Base-by-base conservation (phyloP, 2,113 vertebrate species). In the Saimiri boliviensis region DNA sequence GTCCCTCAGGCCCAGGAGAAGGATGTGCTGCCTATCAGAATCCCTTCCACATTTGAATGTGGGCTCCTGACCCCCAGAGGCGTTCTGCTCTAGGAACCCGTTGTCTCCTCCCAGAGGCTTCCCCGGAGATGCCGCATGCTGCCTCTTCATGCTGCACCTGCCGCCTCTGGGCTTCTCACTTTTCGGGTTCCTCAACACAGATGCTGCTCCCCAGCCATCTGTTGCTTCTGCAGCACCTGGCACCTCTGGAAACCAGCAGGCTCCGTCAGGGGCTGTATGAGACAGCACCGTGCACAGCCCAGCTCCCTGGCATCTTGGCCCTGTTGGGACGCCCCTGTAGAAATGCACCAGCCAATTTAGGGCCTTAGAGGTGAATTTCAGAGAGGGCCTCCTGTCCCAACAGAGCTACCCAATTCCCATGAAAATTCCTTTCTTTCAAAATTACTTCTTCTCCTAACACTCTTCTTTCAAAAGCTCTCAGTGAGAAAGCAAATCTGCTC, bases 261-360 rank as follows among this genome's bases (percentile, higher is more conserved):
- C 56, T 58, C 56, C 7, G 8, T 25, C 20, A 1, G 5, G 19
- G 37, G 21, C 0, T 3, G 7, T 27, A 56, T 12, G n/a, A 76
- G 70, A 58, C 32, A 32, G 8, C 66, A 23, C 30, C 23, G 0
- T 8, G 17, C 11, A 32, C 63, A 11, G 12, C 63, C 63, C 30
- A 66, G 63, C 63, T 35, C 30, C 13, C 32, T 68, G 30, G 63
- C 32, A 17, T 32, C 30, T 2, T 68, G 63, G 13, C 5, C 7
- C 14, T 7, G 17, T 20, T 25, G 2, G 45, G 35, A 35, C 0
- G 3, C 5, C 30, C 21, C 6, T 7, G 2, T 3, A 7, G 13
- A 23, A 16, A 17, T 27, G 74, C 0, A 0, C 27, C 25, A 0
- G 27, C 40, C 47, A 16, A 5, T 3, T 5, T 0, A 0, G 14